These are phyloP conservation scores for Castor canadensis DNA, from an alignment of 2,113 vertebrate species.

Conservation along the genomic window DNA sequence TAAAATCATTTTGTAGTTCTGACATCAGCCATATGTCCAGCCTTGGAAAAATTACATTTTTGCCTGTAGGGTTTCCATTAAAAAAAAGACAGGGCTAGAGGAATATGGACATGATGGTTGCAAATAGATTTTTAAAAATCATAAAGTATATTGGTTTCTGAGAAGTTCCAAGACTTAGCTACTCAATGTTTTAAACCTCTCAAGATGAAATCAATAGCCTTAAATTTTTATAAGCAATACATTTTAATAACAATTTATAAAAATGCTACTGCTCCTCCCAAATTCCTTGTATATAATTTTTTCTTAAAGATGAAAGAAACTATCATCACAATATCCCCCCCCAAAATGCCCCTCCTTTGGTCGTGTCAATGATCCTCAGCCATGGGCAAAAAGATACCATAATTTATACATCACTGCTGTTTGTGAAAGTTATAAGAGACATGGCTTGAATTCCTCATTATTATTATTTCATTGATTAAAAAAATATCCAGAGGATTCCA, in stretches of 20 bases:
- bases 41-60: conserved; percentile 67
- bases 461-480: conserved; percentile 40
- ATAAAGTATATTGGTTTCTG: conserved; percentile 49
- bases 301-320: conserved; percentile 25
- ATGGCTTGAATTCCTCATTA: not conserved
- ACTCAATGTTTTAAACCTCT: not conserved
- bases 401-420: not conserved
- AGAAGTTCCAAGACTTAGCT: conserved; percentile 51
- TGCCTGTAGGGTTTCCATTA: conserved; percentile 56
- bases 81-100: conserved; percentile 55
- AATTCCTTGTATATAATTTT: not conserved
- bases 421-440: conserved; percentile 23
- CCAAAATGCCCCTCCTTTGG: conserved; percentile 14
- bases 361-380: not conserved
- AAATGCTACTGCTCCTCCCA: not conserved
- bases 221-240: conserved; percentile 34
- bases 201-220: not conserved
- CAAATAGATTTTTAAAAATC: conserved; percentile 59
- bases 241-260: conserved; percentile 42
- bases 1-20: conserved; percentile 60
- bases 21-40: conserved; percentile 63
- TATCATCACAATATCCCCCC: not conserved
- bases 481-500: no score
- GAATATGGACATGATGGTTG: conserved; percentile 37
- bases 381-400: not conserved